Evolutionary conservation across 2,888 invertebrate genomes (phyloP).

Genomic region (Drosophila pullipes): DNA sequence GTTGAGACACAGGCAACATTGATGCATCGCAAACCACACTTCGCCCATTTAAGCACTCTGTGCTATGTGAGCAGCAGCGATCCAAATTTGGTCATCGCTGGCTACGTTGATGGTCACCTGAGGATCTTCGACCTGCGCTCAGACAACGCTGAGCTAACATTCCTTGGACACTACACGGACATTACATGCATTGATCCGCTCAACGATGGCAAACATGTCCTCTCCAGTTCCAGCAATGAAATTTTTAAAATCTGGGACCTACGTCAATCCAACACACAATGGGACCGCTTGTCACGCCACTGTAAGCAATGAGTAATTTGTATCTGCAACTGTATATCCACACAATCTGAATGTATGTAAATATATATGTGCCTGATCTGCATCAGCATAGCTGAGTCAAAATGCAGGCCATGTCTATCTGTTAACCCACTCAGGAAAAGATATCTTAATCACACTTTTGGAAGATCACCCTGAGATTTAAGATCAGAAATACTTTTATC

Average conservation of each 20-base stretch:
- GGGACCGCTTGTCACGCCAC: fast-evolving
- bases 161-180: fast-evolving
- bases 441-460: fast-evolving
- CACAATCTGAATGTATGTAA: not conserved
- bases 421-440: not conserved
- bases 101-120: fast-evolving
- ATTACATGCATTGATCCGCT: not conserved
- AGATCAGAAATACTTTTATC: not conserved
- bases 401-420: not conserved
- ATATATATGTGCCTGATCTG: not conserved
- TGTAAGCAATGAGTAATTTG: not conserved
- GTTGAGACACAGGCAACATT: fast-evolving
- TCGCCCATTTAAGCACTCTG: fast-evolving
- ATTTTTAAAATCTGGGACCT: not conserved
- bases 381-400: not conserved
- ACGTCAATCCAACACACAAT: fast-evolving
- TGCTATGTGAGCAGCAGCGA: fast-evolving
- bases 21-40: fast-evolving
- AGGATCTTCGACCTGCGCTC: not conserved
- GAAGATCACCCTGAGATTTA: not conserved
- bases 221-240: not conserved
- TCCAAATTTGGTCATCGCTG: not conserved
- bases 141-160: not conserved
- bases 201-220: not conserved
- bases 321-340: not conserved